Evolutionary conservation across 2,113 vertebrate genomes (phyloP), one percentile per base, ranked within the genome.

Genomic region (Canis aureus): DNA sequence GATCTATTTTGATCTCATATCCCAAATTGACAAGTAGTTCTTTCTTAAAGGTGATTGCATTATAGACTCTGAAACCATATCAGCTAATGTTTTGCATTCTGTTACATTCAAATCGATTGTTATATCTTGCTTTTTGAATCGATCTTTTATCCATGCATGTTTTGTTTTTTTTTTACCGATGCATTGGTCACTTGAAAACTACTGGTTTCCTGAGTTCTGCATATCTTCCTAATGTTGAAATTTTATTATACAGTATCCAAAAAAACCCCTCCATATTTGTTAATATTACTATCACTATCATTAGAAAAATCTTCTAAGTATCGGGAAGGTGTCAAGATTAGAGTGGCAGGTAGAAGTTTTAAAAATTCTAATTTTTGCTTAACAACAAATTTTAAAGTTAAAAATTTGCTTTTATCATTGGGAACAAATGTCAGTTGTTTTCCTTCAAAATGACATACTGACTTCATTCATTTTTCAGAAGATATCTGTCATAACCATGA

Each of bases 181-280:
- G 38, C 93, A 4, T 95, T 59, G 25, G 32, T 74, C 57, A 81
- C 29, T 80, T 95, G 57, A 89, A 93, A 96, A 97, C 78, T 94
- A 64, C 0, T 83, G 59, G 53, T 88, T 88, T n/a, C 9, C 43
- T 91, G n/a, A 88, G 19, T 84, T 89, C 82, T 15, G 4, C 17
- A 91, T 38, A 43, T 85, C n/a, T 89, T 97, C 32, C 29, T 87
- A 15, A 78, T 76, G 43, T 67, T 89, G 79, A 43, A 29, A 11
- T 76, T 96, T 92, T 92, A 84, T 79, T 88, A 76, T 67, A 57
- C 13, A 66, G 1, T 92, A 53, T 92, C 64, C n/a, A 3, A 29
- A 67, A 94, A 20, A 43, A 43, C 6, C 43, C 43, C 8, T 12
- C 15, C 1, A 49, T n/a, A 53, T 93, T 87, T 93, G 74, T 79